Evolutionary conservation across 2,113 vertebrate species (phyloP), one percentile per base, ranked within the genome.

Genomic region (Pomatorhinus ruficollis): DNA sequence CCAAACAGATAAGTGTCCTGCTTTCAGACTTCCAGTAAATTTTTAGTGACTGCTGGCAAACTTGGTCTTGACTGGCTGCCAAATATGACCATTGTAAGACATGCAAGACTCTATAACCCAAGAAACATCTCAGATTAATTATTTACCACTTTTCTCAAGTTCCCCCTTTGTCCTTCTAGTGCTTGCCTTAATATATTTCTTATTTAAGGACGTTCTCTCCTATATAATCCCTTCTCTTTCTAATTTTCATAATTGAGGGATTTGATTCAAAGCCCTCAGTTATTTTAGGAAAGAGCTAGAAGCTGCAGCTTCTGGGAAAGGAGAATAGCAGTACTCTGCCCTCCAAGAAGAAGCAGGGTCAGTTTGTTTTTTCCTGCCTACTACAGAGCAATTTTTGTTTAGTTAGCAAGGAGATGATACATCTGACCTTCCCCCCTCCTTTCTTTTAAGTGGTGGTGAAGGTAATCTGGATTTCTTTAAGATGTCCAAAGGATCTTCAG

Each of bases 11-110:
- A 93, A 70, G 27, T n/a, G 13, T 77, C 42, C 66, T 54, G n/a
- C 59, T 70, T 87, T 91, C 59, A 91, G 78, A 83, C 27, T 84
- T 78, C 2, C 13, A 57, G 53, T 50, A 89, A 78, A 76, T 20
- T 42, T 66, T 16, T 21, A 79, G 25, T 79, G 31, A 57, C 33
- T 82, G 45, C 33, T 82, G 45, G 35, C 27, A 90, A 68, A 35
- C 11, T 76, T 76, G 30, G 19, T 53, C 63, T 82, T 65, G 23
- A 68, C 44, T 87, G 25, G 2, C 15, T 75, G 53, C 7, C 2
- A 3, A 19, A 39, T 50, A 47, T 16, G 44, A 64, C 6, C 11
- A 72, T 79, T 87, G 83, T 40, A 69, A 87, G 54, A 76, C 4
- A 20, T 35, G 30, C 9, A 54, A 65, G 42, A 50, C 8, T 25